A percentile compares a stretch with the other conserved stretches of the same genome.
These are phyloP conservation scores for Ctenoplectra terminalis DNA, from an alignment of 1,140 invertebrate species.

Conservation along the genomic window DNA sequence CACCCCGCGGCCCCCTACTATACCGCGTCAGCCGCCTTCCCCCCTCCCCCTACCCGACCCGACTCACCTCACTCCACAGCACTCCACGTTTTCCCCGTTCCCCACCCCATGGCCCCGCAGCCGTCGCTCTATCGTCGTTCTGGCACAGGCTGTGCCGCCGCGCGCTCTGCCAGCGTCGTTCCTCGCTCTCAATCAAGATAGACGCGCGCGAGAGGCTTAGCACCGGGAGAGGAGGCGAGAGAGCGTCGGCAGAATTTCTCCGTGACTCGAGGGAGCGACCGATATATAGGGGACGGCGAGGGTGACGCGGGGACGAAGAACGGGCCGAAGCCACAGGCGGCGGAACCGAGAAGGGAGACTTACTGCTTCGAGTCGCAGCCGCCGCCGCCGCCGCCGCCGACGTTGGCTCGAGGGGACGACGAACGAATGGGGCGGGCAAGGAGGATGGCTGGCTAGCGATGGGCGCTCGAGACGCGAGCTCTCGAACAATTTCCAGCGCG, in stretches of 20 bases:
- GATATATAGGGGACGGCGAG: conserved; percentile 68
- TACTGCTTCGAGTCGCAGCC: conserved; percentile 63
- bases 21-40: conserved; percentile 35
- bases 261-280: conserved; percentile 67
- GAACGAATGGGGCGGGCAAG: not conserved
- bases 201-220: conserved; percentile 81
- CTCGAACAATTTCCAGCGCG: conserved; percentile 46
- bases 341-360: conserved; percentile 67
- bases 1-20: not conserved
- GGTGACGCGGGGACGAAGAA: conserved; percentile 59
- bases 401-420: conserved; percentile 23
- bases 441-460: conserved; percentile 25
- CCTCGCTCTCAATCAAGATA: conserved; percentile 82
- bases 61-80: not conserved
- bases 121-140: not conserved
- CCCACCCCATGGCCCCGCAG: not conserved
- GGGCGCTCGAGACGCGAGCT: conserved; percentile 30
- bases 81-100: not conserved
- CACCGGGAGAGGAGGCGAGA: conserved; percentile 76
- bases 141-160: conserved; percentile 15
- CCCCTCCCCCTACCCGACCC: not conserved
- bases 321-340: conserved; percentile 65
- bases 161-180: conserved; percentile 37
- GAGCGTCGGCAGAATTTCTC: conserved; percentile 78
- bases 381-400: conserved; percentile 31